phyloP scores from a whole-genome alignment of 2,797 vertebrate species.

The Neosalanx taihuensis region DNA sequence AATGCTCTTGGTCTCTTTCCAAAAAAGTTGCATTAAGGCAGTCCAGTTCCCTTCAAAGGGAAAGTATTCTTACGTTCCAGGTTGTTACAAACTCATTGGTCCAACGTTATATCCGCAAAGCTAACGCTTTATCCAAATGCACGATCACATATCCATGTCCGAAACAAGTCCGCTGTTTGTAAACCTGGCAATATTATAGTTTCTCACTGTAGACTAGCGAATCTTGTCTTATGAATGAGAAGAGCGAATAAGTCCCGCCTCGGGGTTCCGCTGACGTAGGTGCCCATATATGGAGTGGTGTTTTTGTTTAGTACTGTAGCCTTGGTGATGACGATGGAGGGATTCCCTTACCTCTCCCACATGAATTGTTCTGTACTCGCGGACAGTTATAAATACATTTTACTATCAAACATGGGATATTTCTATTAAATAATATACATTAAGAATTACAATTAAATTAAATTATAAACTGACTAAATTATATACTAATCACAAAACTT shows the following conservation, averaged over 20 bases:
- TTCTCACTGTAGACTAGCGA: constrained; percentile 55
- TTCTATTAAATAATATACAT: constrained; percentile 72
- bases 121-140: constrained; percentile 27
- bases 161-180: constrained; percentile 50
- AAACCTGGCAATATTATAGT: constrained; percentile 41
- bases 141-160: constrained; percentile 67
- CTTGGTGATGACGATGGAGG: constrained; percentile 97
- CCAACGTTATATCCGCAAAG: constrained; percentile 45
- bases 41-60: constrained; percentile 65
- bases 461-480: background rate
- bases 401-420: constrained; percentile 70
- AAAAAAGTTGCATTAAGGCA: constrained; percentile 81
- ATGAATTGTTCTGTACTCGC: constrained; percentile 74
- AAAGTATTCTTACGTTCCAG: constrained; percentile 50
- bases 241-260: constrained; percentile 71
- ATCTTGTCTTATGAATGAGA: constrained; percentile 90
- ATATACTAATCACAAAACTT: background rate
- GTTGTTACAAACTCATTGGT: constrained; percentile 29
- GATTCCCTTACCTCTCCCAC: constrained; percentile 97
- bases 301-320: constrained; percentile 94
- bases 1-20: constrained; percentile 74
- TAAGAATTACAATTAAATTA: constrained; percentile 51
- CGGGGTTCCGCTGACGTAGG: constrained; percentile 97
- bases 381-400: constrained; percentile 79
- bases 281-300: constrained; percentile 91